phyloP scores from a whole-genome alignment of 2,113 vertebrate genomes.

The Rafetus swinhoei region DNA sequence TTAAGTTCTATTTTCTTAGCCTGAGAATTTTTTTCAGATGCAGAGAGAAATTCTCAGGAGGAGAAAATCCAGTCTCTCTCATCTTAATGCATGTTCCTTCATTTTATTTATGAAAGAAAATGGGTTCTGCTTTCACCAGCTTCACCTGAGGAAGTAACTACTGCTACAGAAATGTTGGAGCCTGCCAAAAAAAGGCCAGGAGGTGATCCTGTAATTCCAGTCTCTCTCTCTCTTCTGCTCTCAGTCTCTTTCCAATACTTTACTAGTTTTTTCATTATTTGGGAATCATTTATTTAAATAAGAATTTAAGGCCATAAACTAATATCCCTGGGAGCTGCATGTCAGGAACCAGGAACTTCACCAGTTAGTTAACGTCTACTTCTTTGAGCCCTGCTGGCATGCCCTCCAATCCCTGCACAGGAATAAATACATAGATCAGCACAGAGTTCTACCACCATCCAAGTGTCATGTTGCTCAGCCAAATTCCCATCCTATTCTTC shows the following conservation, averaged over 20 bases:
- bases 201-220: background rate
- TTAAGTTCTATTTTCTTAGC: conserved; percentile 5
- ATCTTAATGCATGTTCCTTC: background rate
- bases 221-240: background rate
- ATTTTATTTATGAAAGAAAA: conserved; percentile 35
- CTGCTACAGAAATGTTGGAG: background rate
- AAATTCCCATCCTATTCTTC: conserved; percentile 12
- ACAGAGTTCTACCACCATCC: background rate
- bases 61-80: background rate
- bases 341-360: conserved; percentile 19
- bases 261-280: background rate
- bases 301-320: background rate
- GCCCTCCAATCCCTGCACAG: background rate
- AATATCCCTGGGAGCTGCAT: conserved; percentile 2
- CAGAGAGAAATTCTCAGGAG: background rate
- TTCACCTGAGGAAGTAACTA: conserved; percentile 33
- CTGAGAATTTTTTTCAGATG: background rate
- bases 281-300: conserved; percentile 14
- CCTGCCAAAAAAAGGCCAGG: background rate
- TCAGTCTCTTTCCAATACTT: background rate
- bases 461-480: background rate
- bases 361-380: conserved; percentile 27
- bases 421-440: conserved; percentile 43
- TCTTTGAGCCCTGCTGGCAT: conserved; percentile 32
- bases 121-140: background rate